Conservation (phyloP, 2,113 vertebrate genomes). For the human region DNA sequence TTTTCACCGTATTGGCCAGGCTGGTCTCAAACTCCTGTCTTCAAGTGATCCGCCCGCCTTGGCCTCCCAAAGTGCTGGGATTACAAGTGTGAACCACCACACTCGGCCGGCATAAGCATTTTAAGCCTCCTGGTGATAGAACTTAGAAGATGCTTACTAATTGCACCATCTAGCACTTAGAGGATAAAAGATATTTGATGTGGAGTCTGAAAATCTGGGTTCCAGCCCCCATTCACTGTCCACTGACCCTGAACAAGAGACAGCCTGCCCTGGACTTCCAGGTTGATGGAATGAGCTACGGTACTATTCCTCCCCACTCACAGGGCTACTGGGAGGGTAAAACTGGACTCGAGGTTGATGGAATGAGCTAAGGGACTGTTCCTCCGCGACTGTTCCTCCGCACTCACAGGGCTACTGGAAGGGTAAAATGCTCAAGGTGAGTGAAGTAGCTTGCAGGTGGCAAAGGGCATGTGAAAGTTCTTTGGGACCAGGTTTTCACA, state of each 20-base stretch:
- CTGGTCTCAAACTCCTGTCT: too few species aligned
- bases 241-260: neutral
- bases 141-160: neutral
- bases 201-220: neutral
- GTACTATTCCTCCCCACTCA: too few species aligned
- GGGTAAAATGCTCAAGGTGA: fast-evolving
- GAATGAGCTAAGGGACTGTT: too few species aligned
- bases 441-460: fast-evolving
- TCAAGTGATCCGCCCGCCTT: too few species aligned
- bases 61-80: too few species aligned
- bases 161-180: neutral
- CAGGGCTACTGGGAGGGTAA: too few species aligned
- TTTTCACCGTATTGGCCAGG: too few species aligned
- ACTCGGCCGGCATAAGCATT: fast-evolving
- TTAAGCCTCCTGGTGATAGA: neutral
- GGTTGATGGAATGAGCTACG: too few species aligned
- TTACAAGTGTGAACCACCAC: too few species aligned
- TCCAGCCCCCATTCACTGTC: neutral
- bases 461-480: fast-evolving
- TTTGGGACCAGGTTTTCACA: neutral
- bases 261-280: neutral
- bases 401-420: fast-evolving
- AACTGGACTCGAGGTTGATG: fast-evolving
- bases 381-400: fast-evolving
- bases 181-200: too few species aligned